These are phyloP conservation scores for Lucinisca nassula DNA, from an alignment of 2,888 invertebrate genomes.

Conservation along the genomic window DNA sequence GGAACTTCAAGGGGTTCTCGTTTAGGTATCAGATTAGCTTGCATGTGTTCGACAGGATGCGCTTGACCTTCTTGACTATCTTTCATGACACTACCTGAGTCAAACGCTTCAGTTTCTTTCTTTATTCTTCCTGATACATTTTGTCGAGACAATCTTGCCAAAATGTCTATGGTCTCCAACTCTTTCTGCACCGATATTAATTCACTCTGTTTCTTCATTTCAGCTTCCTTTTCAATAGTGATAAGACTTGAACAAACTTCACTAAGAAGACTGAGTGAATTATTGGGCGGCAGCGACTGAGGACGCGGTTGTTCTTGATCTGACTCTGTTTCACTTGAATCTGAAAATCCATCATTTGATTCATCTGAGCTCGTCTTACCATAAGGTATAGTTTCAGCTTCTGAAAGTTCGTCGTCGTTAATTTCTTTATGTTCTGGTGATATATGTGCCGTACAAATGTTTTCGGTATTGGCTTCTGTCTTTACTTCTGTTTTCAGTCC, in stretches of 20 bases:
- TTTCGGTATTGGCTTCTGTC: no score
- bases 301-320: conserved; percentile 51
- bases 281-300: conserved; percentile 14
- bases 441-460: no score
- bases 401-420: neutral
- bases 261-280: conserved; percentile 43
- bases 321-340: conserved; percentile 49
- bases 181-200: conserved; percentile 58
- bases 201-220: conserved; percentile 55
- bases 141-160: conserved; percentile 46
- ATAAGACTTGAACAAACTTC: conserved; percentile 66
- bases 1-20: neutral
- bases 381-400: conserved; percentile 4
- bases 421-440: no score
- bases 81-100: neutral
- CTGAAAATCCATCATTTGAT: conserved; percentile 22
- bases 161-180: conserved; percentile 67
- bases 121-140: neutral
- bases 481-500: neutral
- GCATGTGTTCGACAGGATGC: neutral
- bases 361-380: conserved; percentile 23
- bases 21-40: neutral
- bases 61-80: neutral
- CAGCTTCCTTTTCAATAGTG: conserved; percentile 64
- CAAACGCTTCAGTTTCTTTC: neutral